Evolutionary conservation across 1,140 invertebrate genomes (phyloP).

Genomic region (Helicoverpa armigera): DNA sequence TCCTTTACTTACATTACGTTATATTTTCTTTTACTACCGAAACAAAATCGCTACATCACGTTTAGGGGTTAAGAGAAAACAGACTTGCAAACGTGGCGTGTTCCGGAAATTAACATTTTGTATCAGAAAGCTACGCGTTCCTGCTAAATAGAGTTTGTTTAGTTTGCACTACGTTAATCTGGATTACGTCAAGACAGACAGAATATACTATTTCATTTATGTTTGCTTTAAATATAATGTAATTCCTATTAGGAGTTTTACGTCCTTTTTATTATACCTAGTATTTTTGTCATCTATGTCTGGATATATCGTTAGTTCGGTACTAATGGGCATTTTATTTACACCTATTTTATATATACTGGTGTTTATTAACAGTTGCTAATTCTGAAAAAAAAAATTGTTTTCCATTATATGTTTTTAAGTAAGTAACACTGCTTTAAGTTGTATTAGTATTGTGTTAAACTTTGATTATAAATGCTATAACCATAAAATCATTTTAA

Average conservation of each 20-base stretch:
- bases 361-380: too few species aligned
- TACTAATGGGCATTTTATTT: background rate
- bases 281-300: too few species aligned
- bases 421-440: too few species aligned
- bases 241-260: background rate
- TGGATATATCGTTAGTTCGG: background rate
- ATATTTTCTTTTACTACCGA: background rate
- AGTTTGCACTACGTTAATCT: conserved; percentile 16
- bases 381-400: too few species aligned
- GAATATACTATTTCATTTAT: background rate
- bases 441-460: too few species aligned
- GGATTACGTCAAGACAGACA: conserved; percentile 28
- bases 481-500: background rate
- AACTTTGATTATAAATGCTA: too few species aligned
- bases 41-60: conserved; percentile 49
- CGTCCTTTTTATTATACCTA: too few species aligned
- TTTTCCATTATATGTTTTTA: too few species aligned
- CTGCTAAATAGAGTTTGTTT: conserved; percentile 31
- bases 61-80: conserved; percentile 13
- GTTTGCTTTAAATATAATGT: background rate
- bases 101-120: conserved; percentile 62
- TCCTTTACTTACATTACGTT: background rate
- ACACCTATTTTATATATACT: too few species aligned
- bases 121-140: conserved; percentile 44
- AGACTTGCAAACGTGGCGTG: conserved; percentile 41